Evolutionary conservation across 92 coral and sea anemone species (phyloP).

Genomic region (Phymanthus crucifer): DNA sequence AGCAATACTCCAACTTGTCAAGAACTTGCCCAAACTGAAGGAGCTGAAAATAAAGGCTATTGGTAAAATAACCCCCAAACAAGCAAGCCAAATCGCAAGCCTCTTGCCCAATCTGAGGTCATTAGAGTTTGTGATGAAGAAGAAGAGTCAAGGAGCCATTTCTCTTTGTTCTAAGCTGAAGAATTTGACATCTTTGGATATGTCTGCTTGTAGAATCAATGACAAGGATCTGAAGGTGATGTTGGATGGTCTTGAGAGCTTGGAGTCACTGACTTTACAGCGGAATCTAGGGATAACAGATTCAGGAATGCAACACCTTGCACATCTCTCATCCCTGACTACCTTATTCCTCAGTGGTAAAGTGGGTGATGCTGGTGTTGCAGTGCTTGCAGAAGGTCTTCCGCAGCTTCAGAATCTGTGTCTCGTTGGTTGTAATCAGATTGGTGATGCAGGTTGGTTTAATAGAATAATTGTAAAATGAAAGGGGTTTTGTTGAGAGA

Average conservation of each 20-base stretch:
- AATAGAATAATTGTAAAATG: neutral
- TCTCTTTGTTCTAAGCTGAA: constrained; percentile 69
- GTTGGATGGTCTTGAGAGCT: constrained; percentile 60
- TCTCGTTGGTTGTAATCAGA: constrained; percentile 74
- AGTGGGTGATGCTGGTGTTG: constrained; percentile 84
- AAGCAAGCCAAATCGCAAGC: constrained; percentile 67
- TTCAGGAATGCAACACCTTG: constrained; percentile 76
- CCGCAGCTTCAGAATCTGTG: constrained; percentile 72
- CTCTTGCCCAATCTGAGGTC: constrained; percentile 74
- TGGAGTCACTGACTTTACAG: constrained; percentile 71
- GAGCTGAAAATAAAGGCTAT: constrained; percentile 76
- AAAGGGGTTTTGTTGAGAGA: neutral
- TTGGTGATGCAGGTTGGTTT: constrained; percentile 71
- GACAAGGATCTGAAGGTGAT: constrained; percentile 72
- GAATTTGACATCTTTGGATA: constrained; percentile 68
- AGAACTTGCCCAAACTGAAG: constrained; percentile 67
- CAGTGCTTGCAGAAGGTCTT: constrained; percentile 69
- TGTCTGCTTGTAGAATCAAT: constrained; percentile 74
- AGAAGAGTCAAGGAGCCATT: constrained; percentile 64
- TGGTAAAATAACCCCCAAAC: constrained; percentile 68
- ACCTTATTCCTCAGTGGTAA: constrained; percentile 78
- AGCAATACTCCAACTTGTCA: constrained; percentile 61
- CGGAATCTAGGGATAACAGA: constrained; percentile 80
- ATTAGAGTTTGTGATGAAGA: constrained; percentile 71
- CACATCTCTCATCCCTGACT: constrained; percentile 75